Conservation (phyloP, 53 echinoderm and acorn worm genomes). For the Patiria pectinifera region DNA sequence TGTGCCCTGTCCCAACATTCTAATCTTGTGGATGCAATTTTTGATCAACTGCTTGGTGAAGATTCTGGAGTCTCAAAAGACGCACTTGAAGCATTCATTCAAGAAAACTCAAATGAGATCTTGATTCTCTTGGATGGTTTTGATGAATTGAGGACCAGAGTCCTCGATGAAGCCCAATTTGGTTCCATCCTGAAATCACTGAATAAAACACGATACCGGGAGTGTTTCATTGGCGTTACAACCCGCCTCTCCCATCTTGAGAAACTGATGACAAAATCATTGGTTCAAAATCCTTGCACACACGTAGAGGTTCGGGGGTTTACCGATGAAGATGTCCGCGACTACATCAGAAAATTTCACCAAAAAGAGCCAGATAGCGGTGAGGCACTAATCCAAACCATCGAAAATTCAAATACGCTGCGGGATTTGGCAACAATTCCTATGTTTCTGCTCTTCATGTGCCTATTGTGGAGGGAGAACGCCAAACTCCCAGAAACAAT, state of each 20-base stretch:
- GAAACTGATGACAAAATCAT: background rate
- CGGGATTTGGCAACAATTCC: constrained; percentile 36
- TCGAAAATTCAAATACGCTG: background rate
- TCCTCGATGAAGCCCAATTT: background rate
- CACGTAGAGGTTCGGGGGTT: constrained; percentile 28
- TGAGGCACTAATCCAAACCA: background rate
- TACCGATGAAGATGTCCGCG: background rate
- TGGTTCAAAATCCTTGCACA: constrained; percentile 30
- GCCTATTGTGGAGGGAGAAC: constrained; percentile 38
- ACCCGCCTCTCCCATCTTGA: constrained; percentile 45
- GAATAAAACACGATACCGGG: background rate
- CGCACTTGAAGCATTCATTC: background rate
- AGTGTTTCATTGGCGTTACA: constrained; percentile 22
- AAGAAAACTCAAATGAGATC: background rate
- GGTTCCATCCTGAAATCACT: constrained; percentile 17
- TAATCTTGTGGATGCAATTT: constrained; percentile 3
- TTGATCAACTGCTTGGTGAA: constrained; percentile 8
- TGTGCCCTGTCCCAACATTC: background rate
- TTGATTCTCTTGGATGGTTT: too few species aligned
- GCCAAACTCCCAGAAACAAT: constrained; percentile 17
- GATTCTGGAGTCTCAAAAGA: background rate
- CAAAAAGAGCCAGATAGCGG: background rate
- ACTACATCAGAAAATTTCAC: constrained; percentile 19
- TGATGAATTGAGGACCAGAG: background rate
- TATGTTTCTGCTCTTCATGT: constrained; percentile 35